A percentile compares a stretch with the other conserved stretches of the same genome.
phyloP scores from a whole-genome alignment of 92 coral and sea anemone genomes.

The Diadumene lineata region DNA sequence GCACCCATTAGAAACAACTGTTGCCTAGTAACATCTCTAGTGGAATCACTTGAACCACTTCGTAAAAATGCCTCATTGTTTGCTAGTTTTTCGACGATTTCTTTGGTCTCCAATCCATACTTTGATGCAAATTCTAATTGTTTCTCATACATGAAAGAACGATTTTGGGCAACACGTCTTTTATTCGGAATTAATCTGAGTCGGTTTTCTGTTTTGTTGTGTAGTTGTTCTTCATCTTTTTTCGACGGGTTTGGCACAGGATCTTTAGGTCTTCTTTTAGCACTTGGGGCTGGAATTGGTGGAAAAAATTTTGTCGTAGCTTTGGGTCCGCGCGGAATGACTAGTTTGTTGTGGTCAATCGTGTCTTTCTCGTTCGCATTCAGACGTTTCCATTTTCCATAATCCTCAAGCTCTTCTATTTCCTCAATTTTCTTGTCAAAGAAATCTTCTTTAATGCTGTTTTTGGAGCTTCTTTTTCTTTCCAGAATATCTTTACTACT shows the following conservation, averaged over 20 bases:
- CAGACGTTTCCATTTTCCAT: neutral
- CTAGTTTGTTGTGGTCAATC: neutral
- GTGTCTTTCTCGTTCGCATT: neutral
- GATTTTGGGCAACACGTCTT: slow-evolving; percentile 52
- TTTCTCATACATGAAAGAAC: slow-evolving; percentile 47
- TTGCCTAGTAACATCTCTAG: slow-evolving; percentile 39
- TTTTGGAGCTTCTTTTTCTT: slow-evolving; percentile 5
- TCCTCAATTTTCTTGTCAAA: neutral
- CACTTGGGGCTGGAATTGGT: slow-evolving; percentile 62
- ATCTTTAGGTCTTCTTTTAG: slow-evolving; percentile 59
- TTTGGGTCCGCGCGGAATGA: neutral
- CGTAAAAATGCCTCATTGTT: slow-evolving; percentile 11
- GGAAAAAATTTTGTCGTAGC: slow-evolving; percentile 59
- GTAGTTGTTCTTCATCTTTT: neutral
- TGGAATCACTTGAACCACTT: slow-evolving; percentile 5
- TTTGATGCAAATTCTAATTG: slow-evolving; percentile 65
- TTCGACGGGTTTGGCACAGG: slow-evolving; percentile 2
- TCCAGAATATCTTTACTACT: slow-evolving; percentile 14
- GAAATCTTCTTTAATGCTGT: neutral
- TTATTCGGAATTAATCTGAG: slow-evolving; percentile 55
- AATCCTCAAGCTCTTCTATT: slow-evolving; percentile 16
- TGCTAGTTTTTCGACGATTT: slow-evolving; percentile 28
- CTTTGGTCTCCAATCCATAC: slow-evolving; percentile 54
- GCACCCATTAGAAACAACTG: slow-evolving; percentile 71
- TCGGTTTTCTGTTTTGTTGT: slow-evolving; percentile 11